Base-by-base conservation (phyloP, 2,797 vertebrate species). In the Hoplostethus atlanticus region DNA sequence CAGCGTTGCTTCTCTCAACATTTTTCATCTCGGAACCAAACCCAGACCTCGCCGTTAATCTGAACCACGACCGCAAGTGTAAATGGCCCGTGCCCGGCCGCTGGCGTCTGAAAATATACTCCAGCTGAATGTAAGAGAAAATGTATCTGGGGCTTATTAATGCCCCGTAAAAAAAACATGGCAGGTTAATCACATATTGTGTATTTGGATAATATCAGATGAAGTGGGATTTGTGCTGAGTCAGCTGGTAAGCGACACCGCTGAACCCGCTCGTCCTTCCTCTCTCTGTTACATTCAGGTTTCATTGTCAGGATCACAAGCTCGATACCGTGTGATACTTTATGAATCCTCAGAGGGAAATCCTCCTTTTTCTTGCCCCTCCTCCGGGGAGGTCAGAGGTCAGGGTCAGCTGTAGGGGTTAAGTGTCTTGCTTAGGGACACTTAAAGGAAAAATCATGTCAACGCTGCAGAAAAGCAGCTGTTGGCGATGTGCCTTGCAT, bases 171-270 rank as follows among this genome's bases (percentile, higher is more conserved):
- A 62, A 21, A 34, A 86, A 83, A 60, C 25, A 56, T 67, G 80
- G 76, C 76, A 28, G 52, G 76, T 76, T 86, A 79, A 85, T 91
- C 77, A 84, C 76, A 80, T 54, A 42, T n/a, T 81, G 83, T 89
- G 72, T 84, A 70, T 91, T 88, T 90, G 77, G 71, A 82, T 77
- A 86, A 84, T 81, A 76, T 83, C 79, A 71, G 68, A 86, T 80
- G 76, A 68, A 34, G 68, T 7, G 55, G 46, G 11, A 55, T 68
- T 80, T 80, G 42, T 84, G 84, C 83, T 80, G 59, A 25, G 67
- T 85, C 76, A 84, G 77, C 84, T 85, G 60, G 64, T 73, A 21
- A 71, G 54, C 21, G 2, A 68, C 68, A 52, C 52, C 64, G 36
- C 69, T 75, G 59, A 74, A 64, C 67, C 73, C 50, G 69, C 15